Percentiles rank a stretch among this genome's conserved stretches.
These are phyloP conservation scores for Alca torda DNA, from an alignment of 2,797 vertebrate genomes.

Conservation along the genomic window DNA sequence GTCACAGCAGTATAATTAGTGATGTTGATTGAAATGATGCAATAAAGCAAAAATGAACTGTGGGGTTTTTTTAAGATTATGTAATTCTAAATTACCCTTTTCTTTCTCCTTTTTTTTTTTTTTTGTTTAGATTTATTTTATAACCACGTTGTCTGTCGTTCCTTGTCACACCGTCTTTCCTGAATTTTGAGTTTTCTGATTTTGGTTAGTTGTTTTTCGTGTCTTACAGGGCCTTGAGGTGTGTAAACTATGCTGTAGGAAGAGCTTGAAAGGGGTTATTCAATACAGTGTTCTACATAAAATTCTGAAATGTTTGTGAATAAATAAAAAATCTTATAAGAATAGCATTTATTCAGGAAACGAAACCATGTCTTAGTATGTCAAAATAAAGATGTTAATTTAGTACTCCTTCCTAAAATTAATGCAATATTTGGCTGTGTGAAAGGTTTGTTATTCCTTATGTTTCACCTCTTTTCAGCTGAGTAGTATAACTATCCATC, in stretches of 20 bases:
- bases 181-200: background rate
- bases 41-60: background rate
- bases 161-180: background rate
- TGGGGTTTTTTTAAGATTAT: background rate
- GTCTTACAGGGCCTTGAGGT: background rate
- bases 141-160: background rate
- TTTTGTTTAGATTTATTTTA: background rate
- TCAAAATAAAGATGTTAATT: background rate
- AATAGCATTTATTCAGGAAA: background rate
- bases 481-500: background rate
- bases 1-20: background rate
- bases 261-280: background rate
- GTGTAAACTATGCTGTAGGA: background rate
- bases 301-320: background rate
- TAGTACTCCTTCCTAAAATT: background rate
- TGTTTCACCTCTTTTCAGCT: background rate
- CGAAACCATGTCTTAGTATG: background rate
- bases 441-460: background rate
- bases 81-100: background rate
- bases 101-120: background rate
- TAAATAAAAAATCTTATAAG: background rate
- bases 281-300: background rate
- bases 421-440: background rate
- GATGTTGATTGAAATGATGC: background rate
- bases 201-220: background rate